Evolutionary conservation across 2,113 vertebrate species (phyloP).

Genomic region (Apodemus speciosus): DNA sequence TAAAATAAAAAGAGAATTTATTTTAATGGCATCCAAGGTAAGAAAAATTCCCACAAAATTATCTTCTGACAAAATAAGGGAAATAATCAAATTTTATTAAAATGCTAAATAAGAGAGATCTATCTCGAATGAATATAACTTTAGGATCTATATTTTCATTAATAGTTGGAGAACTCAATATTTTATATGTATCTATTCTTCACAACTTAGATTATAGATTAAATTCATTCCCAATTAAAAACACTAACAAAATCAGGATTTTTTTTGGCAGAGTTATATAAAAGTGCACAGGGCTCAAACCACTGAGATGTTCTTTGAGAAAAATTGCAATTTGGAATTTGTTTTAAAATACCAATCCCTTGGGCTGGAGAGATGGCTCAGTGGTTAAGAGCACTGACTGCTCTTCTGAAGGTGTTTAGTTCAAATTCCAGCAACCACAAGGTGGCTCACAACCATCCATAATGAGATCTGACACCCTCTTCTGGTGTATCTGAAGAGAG

Average conservation of each 20-base stretch:
- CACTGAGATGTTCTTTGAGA: background rate
- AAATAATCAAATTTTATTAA: background rate
- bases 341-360: too few species aligned
- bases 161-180: background rate
- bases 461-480: too few species aligned
- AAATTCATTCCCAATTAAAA: background rate
- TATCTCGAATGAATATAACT: background rate
- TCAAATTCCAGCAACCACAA: too few species aligned
- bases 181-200: background rate
- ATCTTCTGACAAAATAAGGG: background rate
- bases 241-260: background rate
- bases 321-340: background rate
- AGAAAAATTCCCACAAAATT: background rate
- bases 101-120: constrained; percentile 2
- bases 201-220: background rate
- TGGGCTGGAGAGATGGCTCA: too few species aligned
- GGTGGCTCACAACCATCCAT: too few species aligned
- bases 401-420: too few species aligned
- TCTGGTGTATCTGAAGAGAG: too few species aligned
- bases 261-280: background rate
- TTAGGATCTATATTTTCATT: background rate
- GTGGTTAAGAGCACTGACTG: too few species aligned
- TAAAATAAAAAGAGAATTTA: background rate
- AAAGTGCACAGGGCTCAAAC: background rate
- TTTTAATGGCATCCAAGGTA: background rate